These are phyloP conservation scores for Sebastes goodei DNA, from an alignment of 2,797 vertebrate species.

Conservation along the genomic window DNA sequence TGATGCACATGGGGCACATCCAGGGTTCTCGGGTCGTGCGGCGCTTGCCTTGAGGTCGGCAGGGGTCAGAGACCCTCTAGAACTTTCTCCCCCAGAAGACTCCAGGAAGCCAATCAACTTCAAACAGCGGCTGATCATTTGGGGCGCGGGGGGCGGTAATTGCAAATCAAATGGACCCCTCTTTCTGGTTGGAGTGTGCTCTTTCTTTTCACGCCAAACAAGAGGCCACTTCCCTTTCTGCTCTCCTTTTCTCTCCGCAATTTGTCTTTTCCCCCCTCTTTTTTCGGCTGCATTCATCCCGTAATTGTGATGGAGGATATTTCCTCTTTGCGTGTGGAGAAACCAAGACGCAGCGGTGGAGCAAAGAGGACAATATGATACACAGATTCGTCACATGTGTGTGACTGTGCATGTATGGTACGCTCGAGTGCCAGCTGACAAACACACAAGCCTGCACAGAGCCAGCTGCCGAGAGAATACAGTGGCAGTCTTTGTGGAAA, in stretches of 20 bases:
- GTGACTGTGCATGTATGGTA: constrained; percentile 14
- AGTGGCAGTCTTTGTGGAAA: constrained; percentile 24
- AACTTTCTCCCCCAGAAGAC: constrained; percentile 52
- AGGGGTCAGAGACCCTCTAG: constrained; percentile 56
- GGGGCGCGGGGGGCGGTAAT: constrained; percentile 45
- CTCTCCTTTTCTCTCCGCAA: constrained; percentile 33
- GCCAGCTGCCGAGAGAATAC: constrained; percentile 57
- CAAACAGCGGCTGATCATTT: constrained; percentile 57
- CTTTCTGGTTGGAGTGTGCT: constrained; percentile 24
- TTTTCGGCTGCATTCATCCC: constrained; percentile 30
- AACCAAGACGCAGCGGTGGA: constrained; percentile 6
- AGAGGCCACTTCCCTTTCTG: constrained; percentile 52
- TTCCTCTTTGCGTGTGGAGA: constrained; percentile 10
- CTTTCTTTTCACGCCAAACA: constrained; percentile 39
- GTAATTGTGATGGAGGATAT: constrained; percentile 31
- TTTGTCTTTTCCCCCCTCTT: background rate
- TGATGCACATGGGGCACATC: constrained; percentile 62
- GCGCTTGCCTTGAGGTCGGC: constrained; percentile 49
- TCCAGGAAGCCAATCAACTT: constrained; percentile 76
- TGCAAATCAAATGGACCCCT: constrained; percentile 70
- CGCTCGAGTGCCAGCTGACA: constrained; percentile 56
- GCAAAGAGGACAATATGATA: constrained; percentile 19
- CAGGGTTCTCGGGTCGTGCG: constrained; percentile 70
- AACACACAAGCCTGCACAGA: constrained; percentile 7
- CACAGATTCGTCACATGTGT: constrained; percentile 20